Evolutionary conservation across 2,888 invertebrate genomes (phyloP).

Genomic region (Coelopa pilipes): DNA sequence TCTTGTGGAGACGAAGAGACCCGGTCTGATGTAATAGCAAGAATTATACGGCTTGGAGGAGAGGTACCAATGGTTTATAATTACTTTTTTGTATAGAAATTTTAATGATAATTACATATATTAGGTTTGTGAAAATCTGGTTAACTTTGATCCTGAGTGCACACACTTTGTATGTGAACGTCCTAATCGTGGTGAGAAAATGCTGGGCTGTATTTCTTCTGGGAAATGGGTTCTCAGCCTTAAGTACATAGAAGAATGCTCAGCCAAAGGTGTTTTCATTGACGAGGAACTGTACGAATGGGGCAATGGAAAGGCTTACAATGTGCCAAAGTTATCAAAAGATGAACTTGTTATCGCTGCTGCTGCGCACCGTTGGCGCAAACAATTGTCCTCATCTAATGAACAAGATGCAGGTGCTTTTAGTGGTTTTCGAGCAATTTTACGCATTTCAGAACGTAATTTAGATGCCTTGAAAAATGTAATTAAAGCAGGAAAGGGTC

Average conservation of each 20-base stretch:
- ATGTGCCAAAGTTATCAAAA: conserved; percentile 66
- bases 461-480: conserved; percentile 74
- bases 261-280: conserved; percentile 60
- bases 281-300: conserved; percentile 84
- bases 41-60: conserved; percentile 56
- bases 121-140: conserved; percentile 59
- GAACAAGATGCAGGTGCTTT: conserved; percentile 69
- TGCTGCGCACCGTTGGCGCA: conserved; percentile 78
- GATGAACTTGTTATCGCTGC: conserved; percentile 69
- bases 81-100: conserved; percentile 8
- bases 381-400: conserved; percentile 66
- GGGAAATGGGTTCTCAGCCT: conserved; percentile 91
- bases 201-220: conserved; percentile 84
- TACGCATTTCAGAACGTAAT: conserved; percentile 72
- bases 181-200: conserved; percentile 86
- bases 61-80: conserved; percentile 39
- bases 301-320: conserved; percentile 78
- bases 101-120: neutral
- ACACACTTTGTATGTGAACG: conserved; percentile 84
- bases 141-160: conserved; percentile 71
- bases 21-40: conserved; percentile 53
- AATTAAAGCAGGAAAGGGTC: conserved; percentile 81
- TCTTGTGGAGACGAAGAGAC: conserved; percentile 59
- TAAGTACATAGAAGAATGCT: conserved; percentile 78
- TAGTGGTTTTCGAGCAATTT: conserved; percentile 68